Conservation (phyloP, 23 tunicate species). For the Diplosoma virens region DNA sequence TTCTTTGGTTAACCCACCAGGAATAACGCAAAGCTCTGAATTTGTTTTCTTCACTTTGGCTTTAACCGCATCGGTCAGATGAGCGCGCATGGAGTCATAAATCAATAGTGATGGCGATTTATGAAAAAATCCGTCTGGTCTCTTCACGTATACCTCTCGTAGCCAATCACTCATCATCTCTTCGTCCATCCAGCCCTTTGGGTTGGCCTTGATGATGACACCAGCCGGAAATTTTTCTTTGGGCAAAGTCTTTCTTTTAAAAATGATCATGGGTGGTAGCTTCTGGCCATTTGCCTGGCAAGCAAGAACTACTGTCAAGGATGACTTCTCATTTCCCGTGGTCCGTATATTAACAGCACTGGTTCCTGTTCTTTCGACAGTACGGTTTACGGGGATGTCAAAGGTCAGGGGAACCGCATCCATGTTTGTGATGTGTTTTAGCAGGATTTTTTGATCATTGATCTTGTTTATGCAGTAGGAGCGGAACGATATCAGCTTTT, state of each 20-base stretch:
- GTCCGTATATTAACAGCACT: constrained; percentile 52
- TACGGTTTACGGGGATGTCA: constrained; percentile 56
- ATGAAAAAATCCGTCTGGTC: constrained; percentile 59
- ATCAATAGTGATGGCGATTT: constrained; percentile 41
- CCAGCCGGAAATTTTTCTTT: constrained; percentile 55
- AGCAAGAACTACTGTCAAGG: constrained; percentile 53
- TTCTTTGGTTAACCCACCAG: constrained; percentile 58
- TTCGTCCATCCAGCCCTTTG: constrained; percentile 61
- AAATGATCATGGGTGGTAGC: constrained; percentile 51
- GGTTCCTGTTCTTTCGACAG: constrained; percentile 48
- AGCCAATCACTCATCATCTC: constrained; percentile 59
- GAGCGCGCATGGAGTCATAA: constrained; percentile 51
- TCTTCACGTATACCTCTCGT: constrained; percentile 50
- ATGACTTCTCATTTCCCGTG: constrained; percentile 55
- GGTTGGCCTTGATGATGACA: constrained; percentile 61
- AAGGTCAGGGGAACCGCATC: constrained; percentile 65
- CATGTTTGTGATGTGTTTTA: constrained; percentile 57
- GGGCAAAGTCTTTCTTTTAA: constrained; percentile 46
- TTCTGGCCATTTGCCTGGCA: constrained; percentile 51
- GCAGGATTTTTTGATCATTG: constrained; percentile 42
- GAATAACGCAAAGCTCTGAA: constrained; percentile 54
- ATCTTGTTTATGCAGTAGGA: constrained; percentile 46
- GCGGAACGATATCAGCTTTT: constrained; percentile 45
- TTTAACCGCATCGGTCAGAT: constrained; percentile 47
- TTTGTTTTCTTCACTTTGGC: constrained; percentile 52